phyloP scores from a whole-genome alignment of 2,888 invertebrate species.

The Saturnia pavonia region DNA sequence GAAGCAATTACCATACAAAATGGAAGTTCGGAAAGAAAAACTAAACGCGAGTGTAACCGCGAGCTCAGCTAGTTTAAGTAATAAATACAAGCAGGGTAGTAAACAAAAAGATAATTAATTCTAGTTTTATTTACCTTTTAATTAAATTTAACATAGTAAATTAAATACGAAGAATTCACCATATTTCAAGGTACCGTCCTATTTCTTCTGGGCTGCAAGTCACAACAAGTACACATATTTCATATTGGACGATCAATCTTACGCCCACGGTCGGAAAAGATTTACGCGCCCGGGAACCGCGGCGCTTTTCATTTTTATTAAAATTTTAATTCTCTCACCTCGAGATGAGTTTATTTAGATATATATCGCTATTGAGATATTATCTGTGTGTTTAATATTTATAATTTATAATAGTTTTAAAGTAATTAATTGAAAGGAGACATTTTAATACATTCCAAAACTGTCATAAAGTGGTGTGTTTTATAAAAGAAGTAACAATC shows the following conservation, averaged over 20 bases:
- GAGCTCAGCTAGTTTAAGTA: no score
- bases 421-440: background rate
- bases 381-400: background rate
- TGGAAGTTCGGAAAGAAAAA: no score
- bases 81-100: no score
- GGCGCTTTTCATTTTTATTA: conserved; percentile 58
- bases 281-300: conserved; percentile 46
- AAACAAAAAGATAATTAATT: no score
- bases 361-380: conserved; percentile 24
- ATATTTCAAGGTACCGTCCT: background rate
- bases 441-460: background rate
- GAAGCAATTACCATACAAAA: no score
- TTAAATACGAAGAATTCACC: background rate
- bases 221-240: conserved; percentile 49
- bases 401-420: background rate
- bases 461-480: no score
- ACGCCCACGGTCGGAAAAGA: conserved; percentile 56
- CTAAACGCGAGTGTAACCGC: no score
- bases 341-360: conserved; percentile 51
- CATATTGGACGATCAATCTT: conserved; percentile 68
- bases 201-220: background rate
- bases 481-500: no score
- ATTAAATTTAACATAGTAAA: background rate
- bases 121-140: background rate
- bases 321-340: conserved; percentile 45